Conservation (phyloP, 2,113 vertebrate genomes). For the Glaucomys volans region DNA sequence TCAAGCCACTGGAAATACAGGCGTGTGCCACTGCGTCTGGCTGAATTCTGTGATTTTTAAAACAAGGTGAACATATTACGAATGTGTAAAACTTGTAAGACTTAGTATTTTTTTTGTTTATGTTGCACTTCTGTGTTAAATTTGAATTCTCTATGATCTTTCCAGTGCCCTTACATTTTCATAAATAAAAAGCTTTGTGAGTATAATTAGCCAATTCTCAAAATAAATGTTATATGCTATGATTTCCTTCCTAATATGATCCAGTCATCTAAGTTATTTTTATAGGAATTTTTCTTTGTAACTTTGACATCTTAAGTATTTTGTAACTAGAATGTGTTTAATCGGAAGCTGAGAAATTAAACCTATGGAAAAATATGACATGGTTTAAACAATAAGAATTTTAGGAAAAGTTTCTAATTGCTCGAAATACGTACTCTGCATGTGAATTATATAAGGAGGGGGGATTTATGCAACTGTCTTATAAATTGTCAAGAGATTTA, state of each 20-base stretch:
- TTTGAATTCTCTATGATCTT: constrained; percentile 33
- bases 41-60: neutral
- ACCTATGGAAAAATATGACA: neutral
- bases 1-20: no score
- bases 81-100: constrained; percentile 25
- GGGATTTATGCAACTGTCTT: neutral
- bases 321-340: neutral
- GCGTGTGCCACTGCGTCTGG: no score
- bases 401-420: constrained; percentile 24
- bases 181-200: constrained; percentile 13
- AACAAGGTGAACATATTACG: neutral
- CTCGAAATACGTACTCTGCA: neutral
- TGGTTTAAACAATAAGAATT: neutral
- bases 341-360: constrained; percentile 4
- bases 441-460: neutral
- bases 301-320: neutral
- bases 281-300: neutral
- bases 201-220: neutral
- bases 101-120: constrained; percentile 6
- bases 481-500: neutral
- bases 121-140: constrained; percentile 29
- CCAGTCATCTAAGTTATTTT: neutral
- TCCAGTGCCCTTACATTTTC: constrained; percentile 27
- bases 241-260: neutral
- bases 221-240: neutral